Percentiles rank a stretch among this genome's conserved stretches.
Evolutionary conservation across 1,140 invertebrate genomes (phyloP).

Genomic region (Habropoda laboriosa): DNA sequence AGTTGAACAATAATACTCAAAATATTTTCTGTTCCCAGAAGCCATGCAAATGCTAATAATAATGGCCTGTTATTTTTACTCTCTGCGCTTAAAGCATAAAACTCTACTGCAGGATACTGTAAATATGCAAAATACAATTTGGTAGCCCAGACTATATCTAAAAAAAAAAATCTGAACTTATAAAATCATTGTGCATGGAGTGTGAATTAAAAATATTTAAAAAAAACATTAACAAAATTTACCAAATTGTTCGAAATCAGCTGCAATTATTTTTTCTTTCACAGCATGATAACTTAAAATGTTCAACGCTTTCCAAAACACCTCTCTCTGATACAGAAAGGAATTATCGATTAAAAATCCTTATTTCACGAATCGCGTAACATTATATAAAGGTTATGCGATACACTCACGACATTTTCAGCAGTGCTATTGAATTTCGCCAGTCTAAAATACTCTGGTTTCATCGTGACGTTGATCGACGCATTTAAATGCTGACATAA

Average conservation of each 20-base stretch:
- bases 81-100: conserved; percentile 61
- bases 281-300: conserved; percentile 61
- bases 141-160: conserved; percentile 62
- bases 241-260: conserved; percentile 68
- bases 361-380: neutral
- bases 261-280: conserved; percentile 49
- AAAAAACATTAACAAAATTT: conserved; percentile 22
- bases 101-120: conserved; percentile 69
- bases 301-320: conserved; percentile 64
- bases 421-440: conserved; percentile 63
- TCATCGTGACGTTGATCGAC: conserved; percentile 53
- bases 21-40: conserved; percentile 66
- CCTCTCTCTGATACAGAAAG: conserved; percentile 36
- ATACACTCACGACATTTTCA: conserved; percentile 63
- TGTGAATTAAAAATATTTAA: neutral
- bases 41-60: conserved; percentile 72
- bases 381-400: conserved; percentile 25
- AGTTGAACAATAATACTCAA: conserved; percentile 50
- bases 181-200: neutral
- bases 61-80: conserved; percentile 56
- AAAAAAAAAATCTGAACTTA: conserved; percentile 28
- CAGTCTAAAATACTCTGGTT: conserved; percentile 69
- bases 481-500: conserved; percentile 69
- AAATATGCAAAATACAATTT: conserved; percentile 73
- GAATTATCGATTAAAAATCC: conserved; percentile 9